phyloP scores from a whole-genome alignment of 2,888 invertebrate genomes.

The Rhyacophila evoluta region DNA sequence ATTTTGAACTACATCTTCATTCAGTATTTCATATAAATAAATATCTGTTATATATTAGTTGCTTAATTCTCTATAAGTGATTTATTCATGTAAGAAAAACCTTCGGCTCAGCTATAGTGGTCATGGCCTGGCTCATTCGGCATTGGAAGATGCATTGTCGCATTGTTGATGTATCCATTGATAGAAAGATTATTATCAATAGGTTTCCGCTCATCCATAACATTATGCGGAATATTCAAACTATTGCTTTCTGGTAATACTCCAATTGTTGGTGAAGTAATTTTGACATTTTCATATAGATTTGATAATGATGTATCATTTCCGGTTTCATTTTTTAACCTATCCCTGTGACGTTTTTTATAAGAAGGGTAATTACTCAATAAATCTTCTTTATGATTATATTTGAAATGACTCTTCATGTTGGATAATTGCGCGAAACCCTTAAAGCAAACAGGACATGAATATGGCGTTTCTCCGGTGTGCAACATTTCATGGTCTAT shows the following conservation, averaged over 20 bases:
- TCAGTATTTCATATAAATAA: too few species aligned
- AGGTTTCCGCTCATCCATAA: not conserved
- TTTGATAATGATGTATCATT: not conserved
- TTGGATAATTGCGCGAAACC: slow-evolving; percentile 67
- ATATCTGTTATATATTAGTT: too few species aligned
- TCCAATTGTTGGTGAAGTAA: not conserved
- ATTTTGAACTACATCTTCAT: too few species aligned
- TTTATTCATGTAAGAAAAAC: too few species aligned
- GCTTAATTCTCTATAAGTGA: too few species aligned
- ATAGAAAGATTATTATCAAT: not conserved
- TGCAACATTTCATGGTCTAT: slow-evolving; percentile 60
- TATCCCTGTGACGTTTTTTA: slow-evolving; percentile 37
- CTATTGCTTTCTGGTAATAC: not conserved
- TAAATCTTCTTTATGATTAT: slow-evolving; percentile 46
- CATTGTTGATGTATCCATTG: not conserved
- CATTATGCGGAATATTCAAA: not conserved
- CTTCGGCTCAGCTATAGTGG: not conserved
- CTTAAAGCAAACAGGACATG: slow-evolving; percentile 66
- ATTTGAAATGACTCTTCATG: slow-evolving; percentile 63
- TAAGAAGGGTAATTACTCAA: slow-evolving; percentile 44
- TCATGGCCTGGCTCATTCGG: not conserved
- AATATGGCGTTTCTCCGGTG: slow-evolving; percentile 66
- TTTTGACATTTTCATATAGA: not conserved
- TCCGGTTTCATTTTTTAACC: not conserved
- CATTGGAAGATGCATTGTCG: not conserved